A percentile compares a stretch with the other conserved stretches of the same genome.
Evolutionary conservation across 53 echinoderm and acorn worm genomes (phyloP).

Genomic region (Pentamera pediparva): DNA sequence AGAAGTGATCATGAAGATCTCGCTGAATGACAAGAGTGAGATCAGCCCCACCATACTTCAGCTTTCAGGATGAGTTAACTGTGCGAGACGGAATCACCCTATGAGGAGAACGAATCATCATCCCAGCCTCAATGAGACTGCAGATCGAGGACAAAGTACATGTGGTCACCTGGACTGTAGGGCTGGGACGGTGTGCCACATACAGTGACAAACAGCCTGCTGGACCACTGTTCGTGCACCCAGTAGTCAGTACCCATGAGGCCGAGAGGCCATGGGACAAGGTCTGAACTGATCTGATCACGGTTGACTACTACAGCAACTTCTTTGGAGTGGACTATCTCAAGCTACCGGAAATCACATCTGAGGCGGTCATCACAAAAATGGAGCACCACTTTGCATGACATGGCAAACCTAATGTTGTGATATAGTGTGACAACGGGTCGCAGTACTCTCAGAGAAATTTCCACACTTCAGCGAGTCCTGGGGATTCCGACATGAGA

Average conservation of each 20-base stretch:
- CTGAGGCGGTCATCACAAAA: slow-evolving; percentile 26
- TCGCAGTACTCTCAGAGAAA: slow-evolving; percentile 19
- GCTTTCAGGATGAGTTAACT: background rate
- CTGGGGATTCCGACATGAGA: background rate
- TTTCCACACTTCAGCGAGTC: background rate
- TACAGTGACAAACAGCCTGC: slow-evolving; percentile 29
- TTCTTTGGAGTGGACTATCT: slow-evolving; percentile 53
- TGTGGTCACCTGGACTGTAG: slow-evolving; percentile 45
- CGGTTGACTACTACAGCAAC: slow-evolving; percentile 10
- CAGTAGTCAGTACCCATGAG: too few species aligned
- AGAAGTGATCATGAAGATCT: slow-evolving; percentile 29
- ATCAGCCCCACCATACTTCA: slow-evolving; percentile 20
- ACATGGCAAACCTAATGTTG: slow-evolving; percentile 41
- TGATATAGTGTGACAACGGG: slow-evolving; percentile 16
- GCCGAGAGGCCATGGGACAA: slow-evolving; percentile 41
- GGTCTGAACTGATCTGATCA: background rate
- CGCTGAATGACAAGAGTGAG: slow-evolving; percentile 27
- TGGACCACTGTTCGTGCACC: slow-evolving; percentile 30
- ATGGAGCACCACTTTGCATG: slow-evolving; percentile 32
- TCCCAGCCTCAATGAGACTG: background rate
- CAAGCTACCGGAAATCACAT: slow-evolving; percentile 8
- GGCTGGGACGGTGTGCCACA: slow-evolving; percentile 33
- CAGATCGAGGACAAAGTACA: slow-evolving; percentile 44
- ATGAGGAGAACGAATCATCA: slow-evolving; percentile 24
- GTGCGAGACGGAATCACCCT: slow-evolving; percentile 32